These are phyloP conservation scores for Lepidocyrtinus sp. DNA, from an alignment of 2,888 invertebrate genomes.

Conservation along the genomic window DNA sequence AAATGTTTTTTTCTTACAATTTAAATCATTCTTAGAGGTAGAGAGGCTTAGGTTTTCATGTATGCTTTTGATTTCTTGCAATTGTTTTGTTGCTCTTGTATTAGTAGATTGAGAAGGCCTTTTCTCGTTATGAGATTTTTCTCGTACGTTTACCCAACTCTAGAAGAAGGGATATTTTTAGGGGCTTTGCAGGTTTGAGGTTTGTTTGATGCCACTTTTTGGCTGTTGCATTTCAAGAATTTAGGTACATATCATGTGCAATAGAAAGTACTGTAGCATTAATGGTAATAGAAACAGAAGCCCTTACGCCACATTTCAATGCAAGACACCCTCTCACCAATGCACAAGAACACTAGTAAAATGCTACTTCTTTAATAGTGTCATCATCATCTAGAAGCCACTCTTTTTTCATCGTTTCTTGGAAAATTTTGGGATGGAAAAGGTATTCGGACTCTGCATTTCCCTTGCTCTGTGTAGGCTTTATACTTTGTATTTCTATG, in stretches of 20 bases:
- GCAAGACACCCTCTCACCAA: background rate
- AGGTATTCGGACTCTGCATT: background rate
- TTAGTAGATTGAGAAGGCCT: background rate
- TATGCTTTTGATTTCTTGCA: too few species aligned
- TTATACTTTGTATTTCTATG: background rate
- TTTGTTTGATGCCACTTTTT: background rate
- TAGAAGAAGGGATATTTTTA: background rate
- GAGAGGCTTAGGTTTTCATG: background rate
- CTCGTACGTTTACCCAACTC: background rate
- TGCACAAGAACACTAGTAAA: background rate
- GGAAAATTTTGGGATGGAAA: constrained; percentile 5
- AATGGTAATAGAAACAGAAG: background rate
- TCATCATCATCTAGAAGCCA: constrained; percentile 1
- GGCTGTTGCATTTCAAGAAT: background rate
- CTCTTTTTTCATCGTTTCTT: constrained; percentile 11
- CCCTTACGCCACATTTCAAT: background rate
- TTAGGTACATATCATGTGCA: too few species aligned
- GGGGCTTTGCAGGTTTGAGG: background rate
- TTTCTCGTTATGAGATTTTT: background rate
- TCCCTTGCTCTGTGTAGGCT: background rate
- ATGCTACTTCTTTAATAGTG: background rate
- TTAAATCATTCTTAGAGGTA: too few species aligned
- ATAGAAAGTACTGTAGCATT: too few species aligned
- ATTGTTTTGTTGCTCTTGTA: too few species aligned
- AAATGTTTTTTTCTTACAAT: too few species aligned